These are phyloP conservation scores for Centropus unirufus DNA, from an alignment of 2,113 vertebrate genomes.

Conservation along the genomic window DNA sequence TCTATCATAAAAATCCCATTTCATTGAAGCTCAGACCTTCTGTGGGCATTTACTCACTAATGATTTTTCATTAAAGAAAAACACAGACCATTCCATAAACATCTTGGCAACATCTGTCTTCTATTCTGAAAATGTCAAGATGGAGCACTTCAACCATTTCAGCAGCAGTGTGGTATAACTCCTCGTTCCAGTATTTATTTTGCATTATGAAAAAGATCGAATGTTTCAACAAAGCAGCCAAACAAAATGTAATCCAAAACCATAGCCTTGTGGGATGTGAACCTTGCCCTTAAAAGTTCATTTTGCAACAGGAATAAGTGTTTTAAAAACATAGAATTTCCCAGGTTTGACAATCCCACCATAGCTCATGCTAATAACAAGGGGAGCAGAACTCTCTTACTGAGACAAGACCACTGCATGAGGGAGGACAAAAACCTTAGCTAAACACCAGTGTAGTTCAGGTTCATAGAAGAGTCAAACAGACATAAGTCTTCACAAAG, in stretches of 20 bases:
- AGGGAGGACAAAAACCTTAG: not conserved
- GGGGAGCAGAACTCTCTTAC: not conserved
- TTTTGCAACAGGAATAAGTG: not conserved
- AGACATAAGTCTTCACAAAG: not conserved
- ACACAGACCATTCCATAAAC: not conserved
- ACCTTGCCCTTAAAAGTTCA: not conserved
- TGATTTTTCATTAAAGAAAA: conserved; percentile 30
- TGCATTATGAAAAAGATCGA: not conserved
- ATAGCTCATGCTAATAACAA: not conserved
- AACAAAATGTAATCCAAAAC: not conserved
- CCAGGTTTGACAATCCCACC: not conserved
- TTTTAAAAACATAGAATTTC: not conserved
- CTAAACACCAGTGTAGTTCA: not conserved
- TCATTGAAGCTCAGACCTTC: not conserved
- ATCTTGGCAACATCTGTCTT: conserved; percentile 20
- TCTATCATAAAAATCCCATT: not conserved
- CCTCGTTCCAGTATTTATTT: not conserved
- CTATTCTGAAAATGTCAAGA: conserved; percentile 29
- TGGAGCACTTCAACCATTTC: not conserved
- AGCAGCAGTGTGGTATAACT: not conserved
- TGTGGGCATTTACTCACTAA: not conserved
- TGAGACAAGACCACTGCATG: not conserved
- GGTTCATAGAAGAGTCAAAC: not conserved
- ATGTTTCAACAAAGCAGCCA: not conserved
- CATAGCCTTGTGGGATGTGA: not conserved